Base-by-base conservation (phyloP, 2,797 vertebrate genomes). In the Sarcoramphus papa region DNA sequence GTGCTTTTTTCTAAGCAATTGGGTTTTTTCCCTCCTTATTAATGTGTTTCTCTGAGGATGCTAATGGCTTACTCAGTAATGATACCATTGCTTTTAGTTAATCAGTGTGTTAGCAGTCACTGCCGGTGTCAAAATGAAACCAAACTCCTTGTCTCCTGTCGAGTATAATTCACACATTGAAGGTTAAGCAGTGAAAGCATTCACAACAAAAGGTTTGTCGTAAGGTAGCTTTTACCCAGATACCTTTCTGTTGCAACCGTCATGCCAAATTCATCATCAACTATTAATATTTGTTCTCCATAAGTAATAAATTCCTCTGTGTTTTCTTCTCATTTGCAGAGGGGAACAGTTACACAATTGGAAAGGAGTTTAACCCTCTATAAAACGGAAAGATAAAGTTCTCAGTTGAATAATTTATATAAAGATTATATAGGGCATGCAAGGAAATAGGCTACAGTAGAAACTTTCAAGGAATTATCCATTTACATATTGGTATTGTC, bases 51-150 rank as follows among this genome's bases (percentile, higher is more conserved):
- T 75, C 53, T 51, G 75, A 35, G 17, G 50, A 63, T 62, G 68
- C 63, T 94, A 87, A 94, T 87, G 94, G 90, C 64, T 94, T 45
- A 90, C 33, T 89, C 57, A 63, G 64, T 65, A 89, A 37, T 19
- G 51, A 88, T 60, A 81, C 79, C 35, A 62, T 18, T 65, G 43
- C 37, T 85, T 95, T 96, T 80, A 77, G 75, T 80, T 97, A 97
- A 95, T 94, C 72, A 92, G 85, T 7, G 13, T 23, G 10, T 94
- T 91, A 95, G 91, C 80, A 93, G 67, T 76, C 79, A 70, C 50
- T 51, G 60, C 53, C 1, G 1, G 60, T 93, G 82, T 91, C 82
- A 88, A 83, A 88, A 92, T 35, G 77, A 97, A 97, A 84, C 51
- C 63, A 56, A 40, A 69, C 54, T 94, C 81, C 56, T 85, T 6